Base-by-base conservation (phyloP, 1,140 invertebrate genomes). In the Maniola jurtina region DNA sequence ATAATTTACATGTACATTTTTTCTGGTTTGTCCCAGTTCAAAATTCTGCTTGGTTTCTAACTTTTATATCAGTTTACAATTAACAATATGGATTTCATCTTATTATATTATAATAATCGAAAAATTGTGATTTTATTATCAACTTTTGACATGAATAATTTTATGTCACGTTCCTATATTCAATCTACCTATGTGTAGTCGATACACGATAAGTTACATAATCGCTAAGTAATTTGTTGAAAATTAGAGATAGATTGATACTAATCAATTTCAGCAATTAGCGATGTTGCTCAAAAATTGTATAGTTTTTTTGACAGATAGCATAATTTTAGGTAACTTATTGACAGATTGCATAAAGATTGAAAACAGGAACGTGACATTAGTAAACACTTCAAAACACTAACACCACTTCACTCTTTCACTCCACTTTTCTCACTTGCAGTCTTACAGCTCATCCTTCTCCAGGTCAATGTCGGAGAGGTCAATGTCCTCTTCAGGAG, bases 401-500 rank as follows among this genome's bases (percentile, higher is more conserved):
- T 14, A 16, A 2, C 15, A 13, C 7, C 13, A 55, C n/a, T 15
- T 25, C 1, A 25, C 25, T 25, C 50, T 16, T 38, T 56, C 40
- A 40, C 48, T 36, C 54, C 47, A 55, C 45, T 67, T 1, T 13
- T 9, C 52, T 11, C 52, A 55, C 9, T 34, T 55, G 5, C 8
- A 11, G 61, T 73, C 65, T 95, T 95, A 97, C 83, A 97, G 92
- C 87, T 97, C 96, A 75, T 97, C 96, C 88, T 96, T 96, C 82
- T 98, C 97, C 14, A 99, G 89, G 69, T 96, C 95, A 47, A 98
- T 92, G 90, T 99, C 97, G 52, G 96, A 97, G 42, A 98, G 93
- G 92, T 98, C 97, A 70, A 98, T 96, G 69, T 99, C 97, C 76
- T 99, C 98, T 90, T 97, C 97, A 45, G 93, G 93, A 33, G 97